Conservation (phyloP, 2,888 invertebrate genomes). For the Yponomeuta plumbellus region DNA sequence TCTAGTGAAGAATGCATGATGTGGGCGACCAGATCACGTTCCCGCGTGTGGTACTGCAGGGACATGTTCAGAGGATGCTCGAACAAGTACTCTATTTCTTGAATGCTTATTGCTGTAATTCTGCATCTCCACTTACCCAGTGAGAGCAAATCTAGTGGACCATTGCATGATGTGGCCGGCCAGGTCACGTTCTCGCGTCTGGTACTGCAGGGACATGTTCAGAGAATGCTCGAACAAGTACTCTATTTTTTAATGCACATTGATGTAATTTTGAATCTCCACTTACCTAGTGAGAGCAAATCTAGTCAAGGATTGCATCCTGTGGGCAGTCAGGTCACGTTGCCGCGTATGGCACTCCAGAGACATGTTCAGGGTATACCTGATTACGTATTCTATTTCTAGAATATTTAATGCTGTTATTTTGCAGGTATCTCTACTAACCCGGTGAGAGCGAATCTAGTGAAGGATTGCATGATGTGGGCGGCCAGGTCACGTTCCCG, state of each 20-base stretch:
- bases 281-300: constrained; percentile 95
- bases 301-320: constrained; percentile 94
- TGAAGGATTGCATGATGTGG: constrained; percentile 94
- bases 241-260: constrained; percentile 83
- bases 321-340: constrained; percentile 89
- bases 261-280: too few species aligned
- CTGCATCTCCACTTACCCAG: constrained; percentile 82
- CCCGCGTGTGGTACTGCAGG: constrained; percentile 89
- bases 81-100: constrained; percentile 97
- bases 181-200: constrained; percentile 89
- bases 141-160: constrained; percentile 95
- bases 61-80: constrained; percentile 95
- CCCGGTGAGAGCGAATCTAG: constrained; percentile 92
- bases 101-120: too few species aligned
- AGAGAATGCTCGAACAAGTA: constrained; percentile 98
- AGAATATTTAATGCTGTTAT: too few species aligned
- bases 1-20: constrained; percentile 96
- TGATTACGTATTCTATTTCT: constrained; percentile 98
- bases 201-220: constrained; percentile 91
- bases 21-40: constrained; percentile 90
- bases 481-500: constrained; percentile 91
- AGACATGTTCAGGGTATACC: constrained; percentile 93
- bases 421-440: constrained; percentile 75
- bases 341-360: constrained; percentile 91
- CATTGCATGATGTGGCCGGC: constrained; percentile 92